Evolutionary conservation across 2,888 invertebrate species (phyloP), one percentile per base, ranked within the genome.

Genomic region (Agonum fuliginosum): DNA sequence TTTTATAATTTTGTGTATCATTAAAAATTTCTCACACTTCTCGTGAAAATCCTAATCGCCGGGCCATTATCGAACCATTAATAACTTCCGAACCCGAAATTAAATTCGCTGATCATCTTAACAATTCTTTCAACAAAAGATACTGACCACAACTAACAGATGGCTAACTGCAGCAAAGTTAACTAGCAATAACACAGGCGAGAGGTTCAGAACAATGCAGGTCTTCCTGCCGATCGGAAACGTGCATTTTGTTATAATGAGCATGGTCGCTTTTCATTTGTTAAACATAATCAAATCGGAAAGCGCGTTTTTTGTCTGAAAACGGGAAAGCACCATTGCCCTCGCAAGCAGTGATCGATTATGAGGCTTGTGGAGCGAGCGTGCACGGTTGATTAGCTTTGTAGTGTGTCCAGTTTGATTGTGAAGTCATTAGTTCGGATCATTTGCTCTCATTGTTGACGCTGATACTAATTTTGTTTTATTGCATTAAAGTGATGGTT

Each of bases 1-100:
- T n/a, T n/a, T n/a, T n/a, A n/a, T n/a, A n/a, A n/a, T n/a, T n/a
- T n/a, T n/a, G n/a, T n/a, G n/a, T n/a, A 62, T 62, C 58, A 30
- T 62, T 62, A 62, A 62, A 62, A 62, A 62, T 12, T 62, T 62
- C 58, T 17, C 58, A 62, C 58, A 62, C 58, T 62, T 30, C 6
- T 62, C 17, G 8, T 30, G 17, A 30, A 17, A 12, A 62, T 27
- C 12, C 58, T 17, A 30, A 5, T 30, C n/a, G n/a, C n/a, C n/a
- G n/a, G n/a, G n/a, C n/a, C n/a, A 54, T 54, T 54, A 54, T 24
- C 54, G 8, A 30, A 27, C 10, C 58, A 30, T 62, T 62, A 62
- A 30, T 62, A 62, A 30, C 58, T 37, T 6, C 4, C 2, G 37
- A 37, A 37, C 37, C 17, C 12, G 6, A 46, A 46, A 46, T 17